Base-by-base conservation (phyloP, 2,888 invertebrate genomes). In the Cantharis lateralis region DNA sequence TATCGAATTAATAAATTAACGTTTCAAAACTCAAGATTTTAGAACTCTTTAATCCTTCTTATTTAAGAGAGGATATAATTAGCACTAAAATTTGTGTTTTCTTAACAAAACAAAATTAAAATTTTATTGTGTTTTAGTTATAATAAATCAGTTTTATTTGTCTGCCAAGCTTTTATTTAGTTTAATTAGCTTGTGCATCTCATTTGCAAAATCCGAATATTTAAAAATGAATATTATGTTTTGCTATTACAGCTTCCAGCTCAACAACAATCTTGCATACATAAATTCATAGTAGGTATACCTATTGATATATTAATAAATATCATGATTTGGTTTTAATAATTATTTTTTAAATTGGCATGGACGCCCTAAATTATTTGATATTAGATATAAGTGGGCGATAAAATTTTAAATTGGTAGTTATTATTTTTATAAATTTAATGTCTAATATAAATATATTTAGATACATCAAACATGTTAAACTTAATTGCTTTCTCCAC, bases 401-500 rank as follows among this genome's bases (percentile, higher is more conserved):
- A 48, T 48, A 48, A 48, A 48, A 48, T 7, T 48, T n/a, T 7
- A 48, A n/a, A 48, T 48, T 48, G 48, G 48, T 48, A 48, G 48
- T 66, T 66, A 66, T 20, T 20, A 66, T 66, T 66, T 66, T 66
- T 18, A 66, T 66, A 66, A 20, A 66, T 20, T 66, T 66, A 66
- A 48, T 48, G 48, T 66, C 64, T 20, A 24, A 66, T 20, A 66
- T 20, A 71, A 63, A 66, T 74, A 74, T 74, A 77, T 77, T 74
- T 71, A 69, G 69, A 71, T 74, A 74, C 71, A 77, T 68, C 74
- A 73, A 63, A 69, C 71, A 74, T 74, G 77, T 77, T 77, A 73
- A 66, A 73, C 70, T 77, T 77, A 77, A 77, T 77, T 77, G 77
- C 74, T 75, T 74, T 75, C 77, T 78, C 74, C 77, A 78, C 77